phyloP scores from a whole-genome alignment of 2,888 invertebrate genomes.

The Hedya salicella region DNA sequence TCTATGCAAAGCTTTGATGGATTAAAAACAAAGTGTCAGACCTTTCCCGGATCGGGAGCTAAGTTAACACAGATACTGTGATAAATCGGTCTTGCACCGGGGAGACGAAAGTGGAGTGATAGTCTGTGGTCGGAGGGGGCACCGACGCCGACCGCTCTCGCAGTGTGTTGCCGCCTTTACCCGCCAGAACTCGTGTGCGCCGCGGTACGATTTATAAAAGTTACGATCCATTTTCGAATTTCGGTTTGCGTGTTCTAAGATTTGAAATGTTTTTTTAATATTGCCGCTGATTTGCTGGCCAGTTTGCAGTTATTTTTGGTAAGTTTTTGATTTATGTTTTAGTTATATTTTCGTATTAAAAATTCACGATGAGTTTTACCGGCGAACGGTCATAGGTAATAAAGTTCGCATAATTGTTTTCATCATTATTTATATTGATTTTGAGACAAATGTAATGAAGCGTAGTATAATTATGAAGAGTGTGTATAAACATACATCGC shows the following conservation, averaged over 20 bases:
- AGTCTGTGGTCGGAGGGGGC: constrained; percentile 67
- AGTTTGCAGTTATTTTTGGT: constrained; percentile 33
- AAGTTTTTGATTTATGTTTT: constrained; percentile 20
- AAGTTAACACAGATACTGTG: constrained; percentile 60
- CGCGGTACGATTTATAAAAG: constrained; percentile 45
- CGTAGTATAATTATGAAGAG: too few relatives aligned
- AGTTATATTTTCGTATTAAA: not conserved
- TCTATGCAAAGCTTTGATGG: constrained; percentile 35
- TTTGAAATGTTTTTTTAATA: constrained; percentile 36
- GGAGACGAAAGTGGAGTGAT: constrained; percentile 81
- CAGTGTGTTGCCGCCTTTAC: constrained; percentile 77
- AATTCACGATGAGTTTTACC: not conserved
- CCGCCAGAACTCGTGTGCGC: constrained; percentile 66
- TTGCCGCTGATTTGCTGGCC: constrained; percentile 21
- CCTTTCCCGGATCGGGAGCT: constrained; percentile 38
- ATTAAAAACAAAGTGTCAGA: constrained; percentile 45
- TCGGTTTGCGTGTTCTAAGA: constrained; percentile 30
- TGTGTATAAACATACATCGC: not conserved
- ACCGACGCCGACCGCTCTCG: constrained; percentile 62
- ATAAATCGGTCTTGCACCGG: constrained; percentile 74
- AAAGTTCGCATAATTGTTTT: too few relatives aligned
- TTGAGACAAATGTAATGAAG: too few relatives aligned
- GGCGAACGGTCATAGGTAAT: not conserved
- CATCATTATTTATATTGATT: too few relatives aligned
- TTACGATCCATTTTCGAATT: constrained; percentile 35